Base-by-base conservation (phyloP, 2,888 invertebrate species). In the Apotomis turbidana region DNA sequence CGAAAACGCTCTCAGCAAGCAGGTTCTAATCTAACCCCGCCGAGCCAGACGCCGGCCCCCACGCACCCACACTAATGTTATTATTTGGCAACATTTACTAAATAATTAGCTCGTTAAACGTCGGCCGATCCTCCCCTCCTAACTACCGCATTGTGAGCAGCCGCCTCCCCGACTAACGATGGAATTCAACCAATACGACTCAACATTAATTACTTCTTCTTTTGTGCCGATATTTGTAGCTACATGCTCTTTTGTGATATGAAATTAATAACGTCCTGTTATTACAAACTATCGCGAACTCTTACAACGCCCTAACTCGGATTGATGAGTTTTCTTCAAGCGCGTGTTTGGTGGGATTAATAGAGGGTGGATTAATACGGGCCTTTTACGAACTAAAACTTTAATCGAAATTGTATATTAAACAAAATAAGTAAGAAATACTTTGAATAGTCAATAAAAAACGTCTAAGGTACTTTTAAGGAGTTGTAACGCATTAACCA, bases 21-120 rank as follows among this genome's bases (percentile, higher is more conserved):
- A 51, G 68, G 63, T 67, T 72, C 74, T 71, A 70, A 70, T 70
- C 72, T 73, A 74, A 74, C 66, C 70, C 70, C 76, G 75, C 76
- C 74, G 75, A 44, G 70, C 69, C 57, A 66, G 70, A 70, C 68
- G 36, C 4, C 59, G 46, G 75, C 81, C 83, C 84, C 83, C 78
- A 49, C 49, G 49, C 83, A 79, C 78, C 77, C 83, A 85, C 86
- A 89, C 87, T 91, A 90, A 92, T 91, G 88, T 92, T 91, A 92
- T 93, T 92, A 93, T 92, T 93, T 93, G 91, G 88, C 90, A 91
- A 92, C 93, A 92, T 93, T 93, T 92, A 93, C 89, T 90, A 92
- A 93, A 93, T 93, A 91, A 93, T 92, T 91, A 88, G 89, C 89
- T 93, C 90, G 93, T 92, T 93, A 93, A 93, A 91, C 90, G 90